A percentile compares a stretch with the other conserved stretches of the same genome.
Evolutionary conservation across 2,888 invertebrate species (phyloP).

Genomic region (Cetonia aurata): DNA sequence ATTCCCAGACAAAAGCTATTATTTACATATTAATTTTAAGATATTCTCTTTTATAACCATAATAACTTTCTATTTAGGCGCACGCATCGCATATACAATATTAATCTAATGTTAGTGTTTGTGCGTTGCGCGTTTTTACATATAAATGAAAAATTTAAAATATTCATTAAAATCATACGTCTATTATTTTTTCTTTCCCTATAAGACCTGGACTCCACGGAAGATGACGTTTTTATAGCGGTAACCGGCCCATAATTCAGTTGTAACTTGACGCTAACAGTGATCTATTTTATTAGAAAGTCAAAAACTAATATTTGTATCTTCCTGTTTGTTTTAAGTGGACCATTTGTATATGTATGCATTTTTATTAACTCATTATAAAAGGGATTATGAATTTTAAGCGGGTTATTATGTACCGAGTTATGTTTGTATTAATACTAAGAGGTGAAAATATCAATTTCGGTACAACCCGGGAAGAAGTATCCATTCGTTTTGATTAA

Average conservation of each 20-base stretch:
- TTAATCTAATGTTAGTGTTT: constrained; percentile 29
- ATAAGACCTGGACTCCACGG: constrained; percentile 11
- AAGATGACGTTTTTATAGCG: constrained; percentile 50
- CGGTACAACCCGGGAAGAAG: constrained; percentile 19
- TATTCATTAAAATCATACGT: constrained; percentile 41
- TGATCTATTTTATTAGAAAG: constrained; percentile 58
- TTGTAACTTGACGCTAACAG: constrained; percentile 55
- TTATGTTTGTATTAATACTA: constrained; percentile 39
- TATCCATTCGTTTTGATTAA: constrained; percentile 35
- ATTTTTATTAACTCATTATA: constrained; percentile 62
- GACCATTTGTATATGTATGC: constrained; percentile 57
- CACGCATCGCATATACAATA: constrained; percentile 1
- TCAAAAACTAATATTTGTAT: constrained; percentile 60
- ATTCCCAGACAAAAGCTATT: neutral
- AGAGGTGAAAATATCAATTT: constrained; percentile 41
- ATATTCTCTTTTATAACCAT: constrained; percentile 23
- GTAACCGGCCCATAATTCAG: constrained; percentile 54
- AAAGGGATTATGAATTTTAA: constrained; percentile 44
- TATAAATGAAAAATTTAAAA: constrained; percentile 41
- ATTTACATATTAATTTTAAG: constrained; percentile 34
- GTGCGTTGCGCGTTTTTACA: constrained; percentile 30
- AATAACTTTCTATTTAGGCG: constrained; percentile 28
- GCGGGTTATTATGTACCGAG: constrained; percentile 40
- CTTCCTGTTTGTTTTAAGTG: constrained; percentile 59
- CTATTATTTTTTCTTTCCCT: constrained; percentile 30